These are phyloP conservation scores for Xiphophorus hellerii DNA, from an alignment of 2,113 vertebrate species.

Conservation along the genomic window DNA sequence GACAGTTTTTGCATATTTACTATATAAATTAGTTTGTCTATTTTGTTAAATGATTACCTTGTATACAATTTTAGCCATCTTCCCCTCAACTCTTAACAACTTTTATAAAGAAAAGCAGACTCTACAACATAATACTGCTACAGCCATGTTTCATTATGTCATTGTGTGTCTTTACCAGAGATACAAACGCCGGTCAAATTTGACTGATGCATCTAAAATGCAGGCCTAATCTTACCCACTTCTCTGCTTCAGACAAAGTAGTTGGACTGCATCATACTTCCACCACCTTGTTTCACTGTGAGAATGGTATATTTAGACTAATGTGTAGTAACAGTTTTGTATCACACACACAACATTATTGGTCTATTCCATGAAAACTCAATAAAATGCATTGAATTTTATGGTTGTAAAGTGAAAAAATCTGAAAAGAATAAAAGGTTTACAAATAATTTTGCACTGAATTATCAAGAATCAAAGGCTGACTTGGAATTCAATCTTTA, in stretches of 20 bases:
- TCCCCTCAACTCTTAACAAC: too few relatives aligned
- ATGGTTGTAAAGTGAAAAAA: too few relatives aligned
- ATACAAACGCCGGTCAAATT: neutral
- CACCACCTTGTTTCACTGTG: neutral
- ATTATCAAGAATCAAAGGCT: neutral
- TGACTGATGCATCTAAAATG: neutral
- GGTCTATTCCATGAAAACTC: neutral
- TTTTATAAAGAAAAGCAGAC: too few relatives aligned
- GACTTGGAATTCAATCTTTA: slow-evolving; percentile 18
- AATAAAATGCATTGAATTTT: too few relatives aligned
- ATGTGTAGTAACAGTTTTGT: neutral
- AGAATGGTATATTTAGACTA: neutral
- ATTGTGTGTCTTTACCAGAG: neutral
- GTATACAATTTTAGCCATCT: too few relatives aligned
- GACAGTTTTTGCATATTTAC: too few relatives aligned
- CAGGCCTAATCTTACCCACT: neutral
- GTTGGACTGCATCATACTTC: too few relatives aligned
- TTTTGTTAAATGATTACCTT: too few relatives aligned
- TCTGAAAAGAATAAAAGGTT: neutral
- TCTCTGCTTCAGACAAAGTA: neutral
- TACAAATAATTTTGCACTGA: neutral
- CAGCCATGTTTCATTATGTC: neutral
- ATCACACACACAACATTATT: neutral
- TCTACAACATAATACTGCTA: neutral
- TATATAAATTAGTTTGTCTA: too few relatives aligned